phyloP scores from a whole-genome alignment of 1,140 invertebrate species.

The Bactericera cockerelli region DNA sequence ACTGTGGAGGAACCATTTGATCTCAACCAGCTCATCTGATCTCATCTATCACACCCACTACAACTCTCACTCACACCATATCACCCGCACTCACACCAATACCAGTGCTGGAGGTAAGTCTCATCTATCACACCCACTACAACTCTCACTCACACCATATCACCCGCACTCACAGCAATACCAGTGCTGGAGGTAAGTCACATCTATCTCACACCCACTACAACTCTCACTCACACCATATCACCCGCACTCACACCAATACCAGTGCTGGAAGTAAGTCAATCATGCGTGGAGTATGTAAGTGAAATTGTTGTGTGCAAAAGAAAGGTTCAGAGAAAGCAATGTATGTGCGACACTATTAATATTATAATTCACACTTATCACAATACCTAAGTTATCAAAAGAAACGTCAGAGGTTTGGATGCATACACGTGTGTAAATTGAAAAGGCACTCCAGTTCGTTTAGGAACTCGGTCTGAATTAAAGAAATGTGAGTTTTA shows the following conservation, averaged over 20 bases:
- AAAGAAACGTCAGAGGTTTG: too few species aligned
- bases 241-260: neutral
- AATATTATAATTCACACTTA: too few species aligned
- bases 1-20: slow-evolving; percentile 6
- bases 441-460: too few species aligned
- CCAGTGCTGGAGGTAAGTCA: neutral
- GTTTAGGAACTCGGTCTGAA: too few species aligned
- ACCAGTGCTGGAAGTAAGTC: neutral
- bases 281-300: neutral
- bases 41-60: slow-evolving; percentile 6
- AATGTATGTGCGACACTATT: too few species aligned
- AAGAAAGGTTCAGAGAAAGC: too few species aligned
- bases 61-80: neutral
- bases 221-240: neutral
- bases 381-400: too few species aligned
- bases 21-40: slow-evolving; percentile 6
- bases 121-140: slow-evolving; percentile 3
- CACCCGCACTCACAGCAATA: neutral
- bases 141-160: neutral
- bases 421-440: too few species aligned
- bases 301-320: neutral
- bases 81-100: neutral
- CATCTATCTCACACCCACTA: slow-evolving; percentile 1
- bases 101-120: neutral
- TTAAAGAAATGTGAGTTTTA: too few species aligned